Base-by-base conservation (phyloP, 2,113 vertebrate genomes). In the Monopterus albus region DNA sequence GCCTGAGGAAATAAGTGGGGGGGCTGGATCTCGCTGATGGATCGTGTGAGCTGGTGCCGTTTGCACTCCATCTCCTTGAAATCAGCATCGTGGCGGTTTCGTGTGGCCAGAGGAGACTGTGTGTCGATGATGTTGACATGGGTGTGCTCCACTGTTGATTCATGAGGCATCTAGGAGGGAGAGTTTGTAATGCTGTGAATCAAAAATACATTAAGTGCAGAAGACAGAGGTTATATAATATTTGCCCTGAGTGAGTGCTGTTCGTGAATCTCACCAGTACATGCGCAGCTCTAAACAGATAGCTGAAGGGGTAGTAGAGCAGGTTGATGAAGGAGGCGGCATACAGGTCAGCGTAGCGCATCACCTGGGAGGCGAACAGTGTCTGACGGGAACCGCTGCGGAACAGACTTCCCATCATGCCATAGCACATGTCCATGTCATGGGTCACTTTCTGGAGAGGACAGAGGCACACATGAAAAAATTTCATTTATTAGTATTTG, bases 381-480 rank as follows among this genome's bases (percentile, higher is more conserved):
- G 97, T 98, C 91, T 98, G 97, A 20, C 96, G 91, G 5, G 97
- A 98, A 51, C 97, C 96, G 0, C 96, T 98, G 63, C 96, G 96
- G 57, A 98, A 98, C 31, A 98, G 92, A 78, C 96, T 98, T 45
- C 97, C 97, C 96, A 96, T 98, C 97, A 98, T 98, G 63, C 97
- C 97, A 0, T 98, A 98, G 90, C 96, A 98, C 97, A 98, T 98
- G 75, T 98, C 97, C 97, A 98, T 98, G 90, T 98, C 97, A 0
- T 98, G 97, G 31, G 97, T 98, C 46, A 97, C 96, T 96, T 97
- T 98, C 97, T 98, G 69, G 3, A 35, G 23, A 15, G 20, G 28
- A 62, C 26, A 45, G 13, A 35, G 8, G 56, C 3, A 4, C 5
- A 0, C 15, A 12, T 20, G 33, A 7, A 0, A 25, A 17, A n/a